Evolutionary conservation across 2,888 invertebrate species (phyloP).

Genomic region (Crematogaster levior): DNA sequence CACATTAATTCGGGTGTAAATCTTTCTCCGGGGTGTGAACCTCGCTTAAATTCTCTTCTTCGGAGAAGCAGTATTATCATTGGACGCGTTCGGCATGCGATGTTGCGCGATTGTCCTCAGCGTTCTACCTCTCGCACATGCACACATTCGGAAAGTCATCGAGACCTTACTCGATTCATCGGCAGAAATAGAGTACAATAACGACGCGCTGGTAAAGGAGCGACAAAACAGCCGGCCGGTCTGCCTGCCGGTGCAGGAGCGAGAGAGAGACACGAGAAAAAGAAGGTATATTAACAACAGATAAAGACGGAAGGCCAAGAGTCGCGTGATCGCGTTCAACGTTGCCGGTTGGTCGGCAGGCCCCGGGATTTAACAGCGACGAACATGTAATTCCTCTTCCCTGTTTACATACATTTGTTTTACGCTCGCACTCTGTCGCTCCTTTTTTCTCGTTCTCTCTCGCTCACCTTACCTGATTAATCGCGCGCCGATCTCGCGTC

Average conservation of each 20-base stretch:
- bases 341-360: constrained; percentile 14
- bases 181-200: constrained; percentile 63
- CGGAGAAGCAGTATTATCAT: neutral
- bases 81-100: neutral
- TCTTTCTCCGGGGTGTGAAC: neutral
- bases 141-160: constrained; percentile 59
- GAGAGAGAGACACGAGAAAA: constrained; percentile 2
- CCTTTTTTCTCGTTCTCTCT: neutral
- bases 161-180: constrained; percentile 52
- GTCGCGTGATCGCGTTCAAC: constrained; percentile 39
- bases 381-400: neutral
- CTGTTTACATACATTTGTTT: constrained; percentile 26
- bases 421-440: neutral
- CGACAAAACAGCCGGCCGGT: neutral
- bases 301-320: neutral
- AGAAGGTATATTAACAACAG: neutral
- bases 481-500: constrained; percentile 2
- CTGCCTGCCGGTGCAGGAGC: too few relatives aligned
- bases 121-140: constrained; percentile 32
- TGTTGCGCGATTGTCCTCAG: neutral
- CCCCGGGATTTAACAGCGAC: constrained; percentile 21
- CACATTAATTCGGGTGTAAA: neutral
- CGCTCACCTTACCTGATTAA: constrained; percentile 6
- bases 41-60: neutral
- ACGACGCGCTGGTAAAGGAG: neutral